phyloP scores from a whole-genome alignment of 2,797 vertebrate genomes.

The Platyrinchus mystaceus region DNA sequence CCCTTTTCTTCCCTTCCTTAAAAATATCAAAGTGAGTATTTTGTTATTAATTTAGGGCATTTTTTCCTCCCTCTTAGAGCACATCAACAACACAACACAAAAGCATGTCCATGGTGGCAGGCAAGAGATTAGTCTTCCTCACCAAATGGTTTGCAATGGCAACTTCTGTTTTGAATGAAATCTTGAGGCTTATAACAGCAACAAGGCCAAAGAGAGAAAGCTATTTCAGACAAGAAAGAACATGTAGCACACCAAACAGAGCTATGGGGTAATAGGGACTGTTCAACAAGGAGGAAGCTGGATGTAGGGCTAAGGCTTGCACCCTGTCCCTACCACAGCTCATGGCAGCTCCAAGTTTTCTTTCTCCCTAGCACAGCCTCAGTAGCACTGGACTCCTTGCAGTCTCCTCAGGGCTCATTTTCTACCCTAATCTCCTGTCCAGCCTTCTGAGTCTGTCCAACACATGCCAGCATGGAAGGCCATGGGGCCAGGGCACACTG shows the following conservation, averaged over 20 bases:
- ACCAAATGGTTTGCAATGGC: not conserved
- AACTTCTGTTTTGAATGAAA: not conserved
- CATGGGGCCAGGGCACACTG: accelerated
- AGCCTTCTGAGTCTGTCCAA: not conserved
- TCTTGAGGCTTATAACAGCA: not conserved
- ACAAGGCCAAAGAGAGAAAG: not conserved
- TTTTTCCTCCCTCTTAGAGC: not conserved
- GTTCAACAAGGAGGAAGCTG: not conserved
- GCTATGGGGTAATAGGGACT: not conserved
- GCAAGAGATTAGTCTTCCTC: not conserved
- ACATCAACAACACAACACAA: not conserved
- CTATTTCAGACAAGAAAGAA: not conserved
- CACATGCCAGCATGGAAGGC: accelerated
- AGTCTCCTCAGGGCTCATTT: not conserved
- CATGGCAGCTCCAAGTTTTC: not conserved
- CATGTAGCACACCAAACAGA: not conserved
- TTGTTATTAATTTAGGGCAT: not conserved
- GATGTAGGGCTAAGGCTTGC: not conserved
- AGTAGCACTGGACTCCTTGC: accelerated
- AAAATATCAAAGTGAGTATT: not conserved
- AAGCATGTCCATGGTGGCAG: not conserved
- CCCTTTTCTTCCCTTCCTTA: not conserved
- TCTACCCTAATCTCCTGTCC: not conserved
- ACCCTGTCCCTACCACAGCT: not conserved
- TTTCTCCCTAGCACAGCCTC: not conserved